These are phyloP conservation scores for Sminthurides bifidus DNA, from an alignment of 1,140 invertebrate genomes.

Conservation along the genomic window DNA sequence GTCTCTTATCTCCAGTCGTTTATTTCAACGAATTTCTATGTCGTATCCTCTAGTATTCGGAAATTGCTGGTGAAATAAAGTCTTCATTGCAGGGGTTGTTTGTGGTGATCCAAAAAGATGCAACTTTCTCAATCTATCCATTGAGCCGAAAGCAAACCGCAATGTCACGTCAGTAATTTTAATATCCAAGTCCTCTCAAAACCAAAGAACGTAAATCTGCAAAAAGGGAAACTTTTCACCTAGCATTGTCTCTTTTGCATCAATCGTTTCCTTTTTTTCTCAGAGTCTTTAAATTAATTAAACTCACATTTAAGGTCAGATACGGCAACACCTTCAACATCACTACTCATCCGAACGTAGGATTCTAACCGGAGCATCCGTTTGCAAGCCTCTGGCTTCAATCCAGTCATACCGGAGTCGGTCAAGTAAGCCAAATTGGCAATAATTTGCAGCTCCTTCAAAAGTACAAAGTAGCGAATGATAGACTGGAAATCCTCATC, in stretches of 20 bases:
- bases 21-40: neutral
- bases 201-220: constrained; percentile 15
- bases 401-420: constrained; percentile 24
- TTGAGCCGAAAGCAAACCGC: constrained; percentile 13
- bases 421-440: constrained; percentile 27
- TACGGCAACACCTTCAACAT: constrained; percentile 11
- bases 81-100: constrained; percentile 10
- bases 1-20: no score
- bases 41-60: neutral
- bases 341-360: neutral
- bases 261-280: neutral
- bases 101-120: constrained; percentile 25
- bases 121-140: constrained; percentile 22
- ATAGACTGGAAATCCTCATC: constrained; percentile 27
- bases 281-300: neutral
- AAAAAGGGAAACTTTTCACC: constrained; percentile 1
- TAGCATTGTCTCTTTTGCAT: neutral
- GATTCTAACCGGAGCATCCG: constrained; percentile 11
- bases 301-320: constrained; percentile 13
- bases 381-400: constrained; percentile 9
- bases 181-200: constrained; percentile 26
- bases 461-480: constrained; percentile 8
- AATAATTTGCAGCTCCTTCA: constrained; percentile 19
- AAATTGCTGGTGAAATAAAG: neutral
- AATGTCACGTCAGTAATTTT: constrained; percentile 24